Evolutionary conservation across 2,888 invertebrate species (phyloP).

Genomic region (Apodemia zela): DNA sequence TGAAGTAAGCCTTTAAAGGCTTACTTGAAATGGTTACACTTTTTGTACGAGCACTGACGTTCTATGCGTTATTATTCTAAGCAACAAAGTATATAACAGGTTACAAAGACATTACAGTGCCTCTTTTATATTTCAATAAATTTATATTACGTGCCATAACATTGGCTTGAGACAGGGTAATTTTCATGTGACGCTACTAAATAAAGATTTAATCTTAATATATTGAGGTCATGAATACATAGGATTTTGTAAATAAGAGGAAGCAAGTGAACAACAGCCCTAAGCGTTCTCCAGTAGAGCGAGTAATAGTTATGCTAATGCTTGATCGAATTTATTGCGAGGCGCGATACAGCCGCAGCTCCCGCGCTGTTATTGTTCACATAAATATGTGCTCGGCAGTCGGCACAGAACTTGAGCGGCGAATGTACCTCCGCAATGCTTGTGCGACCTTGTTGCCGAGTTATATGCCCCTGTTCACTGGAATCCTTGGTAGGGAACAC

Average conservation of each 20-base stretch:
- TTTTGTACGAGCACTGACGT: no score
- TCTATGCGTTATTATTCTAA: no score
- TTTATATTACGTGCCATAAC: no score
- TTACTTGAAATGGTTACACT: no score
- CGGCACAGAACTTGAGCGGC: not conserved
- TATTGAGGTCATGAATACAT: not conserved
- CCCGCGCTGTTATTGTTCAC: slow-evolving; percentile 3
- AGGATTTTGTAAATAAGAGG: not conserved
- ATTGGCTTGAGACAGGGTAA: no score
- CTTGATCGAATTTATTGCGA: slow-evolving; percentile 24
- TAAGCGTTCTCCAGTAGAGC: slow-evolving; percentile 2
- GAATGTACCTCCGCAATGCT: not conserved
- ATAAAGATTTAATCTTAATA: not conserved
- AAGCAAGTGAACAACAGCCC: slow-evolving; percentile 2
- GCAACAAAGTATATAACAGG: no score
- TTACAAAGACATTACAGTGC: no score
- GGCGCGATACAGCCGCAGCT: slow-evolving; percentile 3
- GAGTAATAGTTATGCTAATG: slow-evolving; percentile 28
- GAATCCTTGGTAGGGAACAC: no score
- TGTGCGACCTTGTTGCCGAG: not conserved
- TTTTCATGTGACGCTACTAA: no score
- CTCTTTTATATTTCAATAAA: no score
- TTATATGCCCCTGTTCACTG: no score
- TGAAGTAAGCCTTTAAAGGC: no score
- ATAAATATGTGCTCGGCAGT: slow-evolving; percentile 6